A percentile compares a stretch with the other conserved stretches of the same genome.
These are phyloP conservation scores for Pycnonotus jocosus DNA, from an alignment of 2,113 vertebrate genomes.

Conservation along the genomic window DNA sequence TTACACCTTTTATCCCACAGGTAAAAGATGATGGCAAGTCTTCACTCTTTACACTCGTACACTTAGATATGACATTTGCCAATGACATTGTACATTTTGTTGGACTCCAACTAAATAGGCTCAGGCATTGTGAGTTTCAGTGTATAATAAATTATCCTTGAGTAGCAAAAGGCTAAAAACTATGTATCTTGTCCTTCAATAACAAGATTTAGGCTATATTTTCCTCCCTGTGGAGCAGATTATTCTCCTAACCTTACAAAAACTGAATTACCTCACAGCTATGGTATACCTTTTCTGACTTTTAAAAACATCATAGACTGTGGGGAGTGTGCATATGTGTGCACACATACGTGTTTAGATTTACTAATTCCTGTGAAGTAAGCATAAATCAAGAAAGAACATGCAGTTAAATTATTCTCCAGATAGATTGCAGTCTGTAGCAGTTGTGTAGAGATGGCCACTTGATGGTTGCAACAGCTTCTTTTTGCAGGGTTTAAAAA, in stretches of 20 bases:
- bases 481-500: background rate
- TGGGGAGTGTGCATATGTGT: background rate
- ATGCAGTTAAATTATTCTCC: background rate
- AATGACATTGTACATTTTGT: background rate
- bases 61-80: background rate
- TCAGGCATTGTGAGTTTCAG: background rate
- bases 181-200: background rate
- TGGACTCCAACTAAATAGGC: background rate
- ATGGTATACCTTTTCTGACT: background rate
- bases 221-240: background rate
- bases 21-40: background rate
- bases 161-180: background rate
- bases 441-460: background rate
- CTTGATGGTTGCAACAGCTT: background rate
- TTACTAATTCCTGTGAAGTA: background rate
- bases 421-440: background rate
- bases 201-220: background rate
- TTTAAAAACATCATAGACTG: background rate
- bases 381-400: background rate
- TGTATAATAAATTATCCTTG: background rate
- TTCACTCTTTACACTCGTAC: background rate
- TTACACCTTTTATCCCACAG: background rate
- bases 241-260: background rate
- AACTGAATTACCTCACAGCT: background rate
- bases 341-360: rapidly evolving